A percentile compares a stretch with the other conserved stretches of the same genome.
phyloP scores from a whole-genome alignment of 2,113 vertebrate genomes.

The Pollimyrus isidori region DNA sequence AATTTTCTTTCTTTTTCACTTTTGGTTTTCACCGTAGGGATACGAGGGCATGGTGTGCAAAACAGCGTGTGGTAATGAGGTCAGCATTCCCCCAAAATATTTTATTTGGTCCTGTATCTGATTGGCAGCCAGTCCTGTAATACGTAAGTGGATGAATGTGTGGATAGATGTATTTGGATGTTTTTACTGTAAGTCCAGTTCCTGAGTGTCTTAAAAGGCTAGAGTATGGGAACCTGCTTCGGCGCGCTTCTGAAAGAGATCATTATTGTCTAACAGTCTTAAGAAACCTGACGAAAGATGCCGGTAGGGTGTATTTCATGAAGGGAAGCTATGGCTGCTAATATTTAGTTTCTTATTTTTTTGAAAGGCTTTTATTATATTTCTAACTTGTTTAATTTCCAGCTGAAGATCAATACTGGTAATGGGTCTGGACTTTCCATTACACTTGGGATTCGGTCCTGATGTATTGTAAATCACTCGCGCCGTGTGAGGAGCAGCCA shows the following conservation, averaged over 20 bases:
- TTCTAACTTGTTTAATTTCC: constrained; percentile 8
- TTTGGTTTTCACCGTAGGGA: background rate
- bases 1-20: background rate
- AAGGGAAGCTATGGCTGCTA: background rate
- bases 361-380: background rate
- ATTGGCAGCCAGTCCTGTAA: background rate
- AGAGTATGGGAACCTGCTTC: background rate
- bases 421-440: constrained; percentile 5
- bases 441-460: background rate
- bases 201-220: background rate
- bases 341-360: background rate
- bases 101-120: background rate
- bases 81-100: background rate
- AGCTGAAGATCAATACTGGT: constrained; percentile 9
- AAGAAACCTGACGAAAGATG: background rate
- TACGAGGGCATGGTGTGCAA: background rate
- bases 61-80: background rate
- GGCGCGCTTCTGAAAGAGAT: background rate
- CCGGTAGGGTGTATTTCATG: background rate
- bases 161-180: background rate
- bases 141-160: background rate
- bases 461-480: background rate
- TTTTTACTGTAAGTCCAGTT: background rate
- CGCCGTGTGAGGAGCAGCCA: background rate
- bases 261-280: background rate